Evolutionary conservation across 2,888 invertebrate genomes (phyloP).

Genomic region (Anoncus sp.): DNA sequence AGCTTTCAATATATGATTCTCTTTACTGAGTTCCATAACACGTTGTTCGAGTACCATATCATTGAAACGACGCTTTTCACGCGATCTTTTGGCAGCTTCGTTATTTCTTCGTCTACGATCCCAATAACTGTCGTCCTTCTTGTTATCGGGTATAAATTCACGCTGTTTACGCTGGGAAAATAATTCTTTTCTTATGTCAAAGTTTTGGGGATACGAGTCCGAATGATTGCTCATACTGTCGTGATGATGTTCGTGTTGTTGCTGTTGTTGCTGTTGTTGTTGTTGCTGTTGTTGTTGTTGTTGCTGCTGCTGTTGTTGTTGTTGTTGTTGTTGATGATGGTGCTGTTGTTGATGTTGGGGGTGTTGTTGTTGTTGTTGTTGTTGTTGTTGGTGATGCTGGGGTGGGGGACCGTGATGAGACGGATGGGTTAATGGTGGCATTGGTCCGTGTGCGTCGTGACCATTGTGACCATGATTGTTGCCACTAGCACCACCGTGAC

Average conservation of each 20-base stretch:
- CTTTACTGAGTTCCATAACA: conserved; percentile 96
- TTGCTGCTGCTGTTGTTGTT: conserved; percentile 64
- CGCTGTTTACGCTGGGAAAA: conserved; percentile 96
- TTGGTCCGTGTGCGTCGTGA: conserved; percentile 79
- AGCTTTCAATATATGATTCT: conserved; percentile 96
- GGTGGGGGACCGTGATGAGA: conserved; percentile 75
- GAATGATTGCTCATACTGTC: conserved; percentile 80
- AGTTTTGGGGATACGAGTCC: conserved; percentile 77
- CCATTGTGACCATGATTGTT: conserved; percentile 65
- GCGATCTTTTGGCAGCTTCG: conserved; percentile 97
- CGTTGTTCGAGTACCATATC: conserved; percentile 98
- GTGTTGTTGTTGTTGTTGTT: conserved; percentile 63
- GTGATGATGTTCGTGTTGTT: conserved; percentile 80
- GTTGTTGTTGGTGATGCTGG: conserved; percentile 72
- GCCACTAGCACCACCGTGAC: conserved; percentile 73
- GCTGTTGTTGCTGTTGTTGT: conserved; percentile 78
- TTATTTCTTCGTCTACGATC: conserved; percentile 97
- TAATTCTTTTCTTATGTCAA: conserved; percentile 89
- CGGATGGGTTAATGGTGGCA: conserved; percentile 78
- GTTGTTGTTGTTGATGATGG: conserved; percentile 82
- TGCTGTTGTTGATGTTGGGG: conserved; percentile 66
- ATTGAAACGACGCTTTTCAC: conserved; percentile 98
- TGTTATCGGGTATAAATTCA: conserved; percentile 98
- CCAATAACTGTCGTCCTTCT: conserved; percentile 99
- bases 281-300: conserved; percentile 65